Conservation (phyloP, 2,888 invertebrate species). For the Smittia sp. region DNA sequence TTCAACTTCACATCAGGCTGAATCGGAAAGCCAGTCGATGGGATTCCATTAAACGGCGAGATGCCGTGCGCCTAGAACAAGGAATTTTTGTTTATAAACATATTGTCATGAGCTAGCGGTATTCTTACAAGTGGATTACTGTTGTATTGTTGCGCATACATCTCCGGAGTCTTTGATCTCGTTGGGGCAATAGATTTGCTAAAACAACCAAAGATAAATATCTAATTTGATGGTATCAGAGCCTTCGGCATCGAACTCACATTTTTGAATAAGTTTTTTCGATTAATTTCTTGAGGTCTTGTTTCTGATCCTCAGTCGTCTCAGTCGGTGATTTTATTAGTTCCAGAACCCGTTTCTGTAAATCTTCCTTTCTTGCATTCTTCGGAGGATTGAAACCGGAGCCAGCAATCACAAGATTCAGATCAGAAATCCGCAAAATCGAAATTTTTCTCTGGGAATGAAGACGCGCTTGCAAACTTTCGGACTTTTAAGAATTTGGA, state of each 20-base stretch:
- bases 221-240: background rate
- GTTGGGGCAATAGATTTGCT: constrained; percentile 19
- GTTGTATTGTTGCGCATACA: constrained; percentile 36
- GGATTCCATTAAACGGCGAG: constrained; percentile 46
- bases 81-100: background rate
- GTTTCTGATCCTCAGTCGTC: constrained; percentile 62
- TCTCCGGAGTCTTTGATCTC: constrained; percentile 12
- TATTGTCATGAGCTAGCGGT: background rate
- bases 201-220: background rate
- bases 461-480: background rate
- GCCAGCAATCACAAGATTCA: constrained; percentile 77
- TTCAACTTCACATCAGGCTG: constrained; percentile 93
- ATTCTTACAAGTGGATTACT: constrained; percentile 53
- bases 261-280: constrained; percentile 47
- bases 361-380: constrained; percentile 75
- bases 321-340: constrained; percentile 59
- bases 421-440: constrained; percentile 76
- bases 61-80: constrained; percentile 19
- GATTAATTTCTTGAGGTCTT: constrained; percentile 52
- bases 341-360: constrained; percentile 70
- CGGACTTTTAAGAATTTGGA: background rate
- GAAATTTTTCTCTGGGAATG: constrained; percentile 50
- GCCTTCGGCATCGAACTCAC: constrained; percentile 7
- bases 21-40: constrained; percentile 68
- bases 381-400: constrained; percentile 77